Evolutionary conservation across 2,888 invertebrate species (phyloP).

Genomic region (Hemicrepidius hirtus): DNA sequence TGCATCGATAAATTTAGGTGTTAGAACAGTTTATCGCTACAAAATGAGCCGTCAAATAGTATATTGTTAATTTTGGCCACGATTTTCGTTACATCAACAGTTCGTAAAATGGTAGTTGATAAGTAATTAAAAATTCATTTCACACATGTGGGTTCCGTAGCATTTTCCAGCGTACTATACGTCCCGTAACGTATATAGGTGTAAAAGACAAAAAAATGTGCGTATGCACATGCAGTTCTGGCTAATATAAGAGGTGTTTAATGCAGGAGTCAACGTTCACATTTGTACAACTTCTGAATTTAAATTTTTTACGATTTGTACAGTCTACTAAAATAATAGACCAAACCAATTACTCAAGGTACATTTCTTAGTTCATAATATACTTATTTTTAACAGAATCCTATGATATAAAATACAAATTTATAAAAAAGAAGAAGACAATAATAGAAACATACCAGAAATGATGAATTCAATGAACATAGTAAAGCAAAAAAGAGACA

Average conservation of each 20-base stretch:
- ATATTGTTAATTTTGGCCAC: conserved; percentile 15
- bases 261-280: conserved; percentile 56
- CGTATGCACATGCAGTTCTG: conserved; percentile 46
- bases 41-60: not conserved
- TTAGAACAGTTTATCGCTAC: not conserved
- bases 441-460: no score
- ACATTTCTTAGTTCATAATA: no score
- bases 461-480: no score
- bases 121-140: conserved; percentile 44
- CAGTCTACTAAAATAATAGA: conserved; percentile 42
- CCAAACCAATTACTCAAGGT: not conserved
- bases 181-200: conserved; percentile 44
- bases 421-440: no score
- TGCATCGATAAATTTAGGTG: not conserved
- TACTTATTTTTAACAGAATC: no score
- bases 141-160: conserved; percentile 42
- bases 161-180: conserved; percentile 40
- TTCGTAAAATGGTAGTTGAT: conserved; percentile 29
- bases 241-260: conserved; percentile 27
- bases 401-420: no score
- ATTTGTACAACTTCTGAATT: conserved; percentile 53
- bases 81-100: conserved; percentile 29
- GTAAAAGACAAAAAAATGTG: conserved; percentile 41
- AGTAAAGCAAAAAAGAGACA: no score
- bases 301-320: conserved; percentile 51